phyloP scores from a whole-genome alignment of 2,113 vertebrate species.

The Engraulis encrasicolus region DNA sequence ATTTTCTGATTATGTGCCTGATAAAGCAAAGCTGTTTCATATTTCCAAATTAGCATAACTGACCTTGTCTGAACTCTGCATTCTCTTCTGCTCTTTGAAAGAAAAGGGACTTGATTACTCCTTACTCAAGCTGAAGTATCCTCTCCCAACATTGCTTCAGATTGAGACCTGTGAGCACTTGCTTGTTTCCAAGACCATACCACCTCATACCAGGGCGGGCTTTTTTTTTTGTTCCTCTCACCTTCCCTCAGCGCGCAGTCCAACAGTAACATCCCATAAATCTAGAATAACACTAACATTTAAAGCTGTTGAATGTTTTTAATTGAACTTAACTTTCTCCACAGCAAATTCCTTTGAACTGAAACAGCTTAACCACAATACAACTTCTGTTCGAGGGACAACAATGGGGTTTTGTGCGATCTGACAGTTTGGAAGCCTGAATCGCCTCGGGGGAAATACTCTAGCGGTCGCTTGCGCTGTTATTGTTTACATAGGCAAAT shows the following conservation, averaged over 20 bases:
- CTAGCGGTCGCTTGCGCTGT: constrained; percentile 68
- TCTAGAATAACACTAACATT: constrained; percentile 49
- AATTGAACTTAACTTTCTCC: constrained; percentile 70
- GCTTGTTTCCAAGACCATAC: constrained; percentile 41
- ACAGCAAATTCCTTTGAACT: constrained; percentile 68
- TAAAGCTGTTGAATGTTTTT: constrained; percentile 64
- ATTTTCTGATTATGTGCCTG: background rate
- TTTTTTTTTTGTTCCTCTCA: constrained; percentile 27
- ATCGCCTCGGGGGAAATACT: constrained; percentile 72
- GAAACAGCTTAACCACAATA: constrained; percentile 73
- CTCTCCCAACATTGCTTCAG: background rate
- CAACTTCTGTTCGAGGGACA: constrained; percentile 74
- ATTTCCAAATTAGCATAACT: constrained; percentile 18
- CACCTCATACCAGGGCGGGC: constrained; percentile 29
- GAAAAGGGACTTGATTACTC: background rate
- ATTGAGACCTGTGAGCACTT: constrained; percentile 33
- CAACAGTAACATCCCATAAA: constrained; percentile 57
- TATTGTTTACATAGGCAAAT: constrained; percentile 75
- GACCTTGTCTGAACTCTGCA: background rate
- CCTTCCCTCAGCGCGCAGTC: constrained; percentile 35
- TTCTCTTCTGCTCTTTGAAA: background rate
- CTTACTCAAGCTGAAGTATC: background rate
- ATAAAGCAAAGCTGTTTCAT: constrained; percentile 4
- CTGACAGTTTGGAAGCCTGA: constrained; percentile 73
- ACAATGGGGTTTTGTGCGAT: constrained; percentile 83